Base-by-base conservation (phyloP, 1,140 invertebrate genomes). In the Macrotrachela quadricornifera region DNA sequence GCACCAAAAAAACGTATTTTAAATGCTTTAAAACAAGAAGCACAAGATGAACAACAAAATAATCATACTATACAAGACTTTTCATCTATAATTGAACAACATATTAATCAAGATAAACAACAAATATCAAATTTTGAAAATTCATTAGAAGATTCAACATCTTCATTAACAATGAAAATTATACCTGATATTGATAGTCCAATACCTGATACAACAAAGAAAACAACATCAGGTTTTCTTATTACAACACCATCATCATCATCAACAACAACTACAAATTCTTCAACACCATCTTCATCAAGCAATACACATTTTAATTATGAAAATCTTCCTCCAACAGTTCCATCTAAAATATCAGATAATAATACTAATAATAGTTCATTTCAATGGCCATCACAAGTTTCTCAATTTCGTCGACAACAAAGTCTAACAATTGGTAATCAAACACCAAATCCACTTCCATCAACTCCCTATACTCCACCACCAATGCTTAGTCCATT, bases 401-500 rank as follows among this genome's bases (percentile, higher is more conserved):
- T 46, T 1, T 18, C 45, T 16, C 49, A 52, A 36, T 17, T 49
- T 21, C 47, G 36, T 8, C 21, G 17, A 14, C 30, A 56, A 14
- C 38, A 50, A 30, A 39, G 44, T 6, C 14, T 38, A 18, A 16
- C 18, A 10, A 14, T 37, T n/a, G 15, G 18, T 40, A 18, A 16
- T 46, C 8, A 49, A 30, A 14, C 37, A 15, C 15, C 46, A 18
- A n/a, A 38, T 14, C 47, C 21, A 21, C n/a, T 46, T 37, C 53
- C 47, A 46, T 42, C 45, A 42, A 21, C 53, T 40, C 14, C 45
- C 14, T 90, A 86, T 63, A 94, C 86, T 0, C 86, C 88, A 2
- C 81, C 84, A 37, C 88, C 88, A 0, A 86, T 92, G 60, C 69
- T 94, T 13, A 83, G 83, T 63, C 88, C 88, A 0, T 80, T 82